A percentile compares a stretch with the other conserved stretches of the same genome.
These are phyloP conservation scores for Mionectes macconnelli DNA, from an alignment of 2,113 vertebrate species.

Conservation along the genomic window DNA sequence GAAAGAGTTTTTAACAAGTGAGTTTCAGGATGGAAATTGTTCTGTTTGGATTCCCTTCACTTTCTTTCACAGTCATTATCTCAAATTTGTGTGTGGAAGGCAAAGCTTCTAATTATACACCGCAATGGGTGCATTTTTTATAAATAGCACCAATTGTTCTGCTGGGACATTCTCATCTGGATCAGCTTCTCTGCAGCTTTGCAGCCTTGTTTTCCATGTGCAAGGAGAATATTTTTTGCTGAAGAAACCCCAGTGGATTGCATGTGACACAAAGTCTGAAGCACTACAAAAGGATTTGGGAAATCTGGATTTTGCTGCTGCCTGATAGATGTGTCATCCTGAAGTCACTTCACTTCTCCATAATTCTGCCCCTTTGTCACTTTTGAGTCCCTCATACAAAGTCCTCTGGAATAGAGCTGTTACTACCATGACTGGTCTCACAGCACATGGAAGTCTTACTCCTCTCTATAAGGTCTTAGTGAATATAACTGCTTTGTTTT, in stretches of 20 bases:
- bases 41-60: constrained; percentile 24
- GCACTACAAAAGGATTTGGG: background rate
- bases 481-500: background rate
- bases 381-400: background rate
- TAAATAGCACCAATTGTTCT: constrained; percentile 66
- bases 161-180: constrained; percentile 47
- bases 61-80: constrained; percentile 45
- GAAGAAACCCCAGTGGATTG: background rate
- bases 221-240: background rate
- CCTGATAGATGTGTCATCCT: background rate
- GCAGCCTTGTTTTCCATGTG: background rate
- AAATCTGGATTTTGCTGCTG: background rate
- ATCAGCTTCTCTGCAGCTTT: constrained; percentile 2
- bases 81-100: constrained; percentile 34
- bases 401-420: background rate
- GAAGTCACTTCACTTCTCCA: background rate
- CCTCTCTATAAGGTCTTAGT: background rate
- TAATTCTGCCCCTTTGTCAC: background rate
- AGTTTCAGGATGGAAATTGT: background rate
- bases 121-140: constrained; percentile 44
- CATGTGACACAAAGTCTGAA: background rate
- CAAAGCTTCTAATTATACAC: constrained; percentile 56
- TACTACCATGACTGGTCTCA: background rate
- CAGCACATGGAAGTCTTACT: background rate
- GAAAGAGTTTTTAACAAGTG: background rate